Evolutionary conservation across 2,113 vertebrate genomes (phyloP).

Genomic region (Grantiella picta): DNA sequence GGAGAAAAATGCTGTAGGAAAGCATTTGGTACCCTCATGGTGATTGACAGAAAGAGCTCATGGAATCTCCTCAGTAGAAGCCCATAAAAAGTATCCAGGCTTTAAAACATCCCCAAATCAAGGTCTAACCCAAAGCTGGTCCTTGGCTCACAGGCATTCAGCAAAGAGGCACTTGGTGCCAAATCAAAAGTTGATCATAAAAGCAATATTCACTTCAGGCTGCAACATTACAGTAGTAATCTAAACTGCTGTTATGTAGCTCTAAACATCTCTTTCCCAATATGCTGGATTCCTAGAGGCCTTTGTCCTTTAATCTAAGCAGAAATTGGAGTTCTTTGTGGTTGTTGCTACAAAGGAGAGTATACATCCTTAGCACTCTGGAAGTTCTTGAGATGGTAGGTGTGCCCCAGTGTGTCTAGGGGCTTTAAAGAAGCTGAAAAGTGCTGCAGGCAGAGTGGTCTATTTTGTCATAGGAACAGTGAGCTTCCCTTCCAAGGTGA

Average conservation of each 20-base stretch:
- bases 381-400: neutral
- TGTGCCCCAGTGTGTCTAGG: neutral
- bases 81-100: neutral
- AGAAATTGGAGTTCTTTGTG: neutral
- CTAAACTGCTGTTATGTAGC: neutral
- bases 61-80: neutral
- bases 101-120: neutral
- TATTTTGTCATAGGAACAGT: neutral
- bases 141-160: neutral
- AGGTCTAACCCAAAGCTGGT: neutral
- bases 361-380: neutral
- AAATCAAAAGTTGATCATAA: neutral
- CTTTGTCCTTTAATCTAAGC: neutral
- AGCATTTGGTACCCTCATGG: neutral
- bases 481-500: neutral
- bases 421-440: neutral
- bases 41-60: neutral
- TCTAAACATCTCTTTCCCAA: neutral
- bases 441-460: neutral
- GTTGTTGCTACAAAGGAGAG: neutral
- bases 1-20: neutral
- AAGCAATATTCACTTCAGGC: neutral
- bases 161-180: neutral
- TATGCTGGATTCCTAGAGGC: neutral
- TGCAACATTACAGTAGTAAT: neutral